Evolutionary conservation across 1,140 invertebrate genomes (phyloP).

Genomic region (Ooceraea biroi): DNA sequence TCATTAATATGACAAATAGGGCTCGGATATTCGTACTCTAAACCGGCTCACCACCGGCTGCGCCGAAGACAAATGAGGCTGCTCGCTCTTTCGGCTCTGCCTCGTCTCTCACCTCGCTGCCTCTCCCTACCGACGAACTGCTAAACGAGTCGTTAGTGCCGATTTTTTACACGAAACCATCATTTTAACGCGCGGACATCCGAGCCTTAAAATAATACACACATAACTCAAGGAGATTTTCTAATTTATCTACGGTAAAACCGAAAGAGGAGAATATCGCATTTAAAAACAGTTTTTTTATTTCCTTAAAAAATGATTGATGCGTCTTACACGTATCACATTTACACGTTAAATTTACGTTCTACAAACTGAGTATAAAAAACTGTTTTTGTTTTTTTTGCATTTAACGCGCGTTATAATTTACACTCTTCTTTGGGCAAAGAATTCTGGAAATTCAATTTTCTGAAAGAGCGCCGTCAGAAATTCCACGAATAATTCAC

Average conservation of each 20-base stretch:
- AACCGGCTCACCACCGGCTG: slow-evolving; percentile 48
- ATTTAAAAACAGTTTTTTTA: not conserved
- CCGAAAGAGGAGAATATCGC: not conserved
- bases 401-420: slow-evolving; percentile 22
- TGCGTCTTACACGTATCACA: not conserved
- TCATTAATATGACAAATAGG: slow-evolving; percentile 58
- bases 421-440: slow-evolving; percentile 6
- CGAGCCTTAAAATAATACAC: slow-evolving; percentile 53
- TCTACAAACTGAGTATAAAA: not conserved
- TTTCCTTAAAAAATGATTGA: not conserved
- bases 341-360: too few species aligned
- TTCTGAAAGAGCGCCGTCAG: slow-evolving; percentile 40
- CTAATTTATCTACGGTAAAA: slow-evolving; percentile 32
- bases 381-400: slow-evolving; percentile 9
- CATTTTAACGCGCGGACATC: slow-evolving; percentile 41
- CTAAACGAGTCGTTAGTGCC: slow-evolving; percentile 55
- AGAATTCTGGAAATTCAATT: slow-evolving; percentile 49
- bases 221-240: slow-evolving; percentile 43
- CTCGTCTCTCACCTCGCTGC: slow-evolving; percentile 3
- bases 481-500: slow-evolving; percentile 46
- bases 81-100: slow-evolving; percentile 47
- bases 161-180: slow-evolving; percentile 54
- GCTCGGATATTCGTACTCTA: slow-evolving; percentile 56
- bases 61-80: slow-evolving; percentile 43
- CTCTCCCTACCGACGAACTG: slow-evolving; percentile 41